Conservation (phyloP, 2,888 invertebrate species). For the Pharmacophagus antenor region DNA sequence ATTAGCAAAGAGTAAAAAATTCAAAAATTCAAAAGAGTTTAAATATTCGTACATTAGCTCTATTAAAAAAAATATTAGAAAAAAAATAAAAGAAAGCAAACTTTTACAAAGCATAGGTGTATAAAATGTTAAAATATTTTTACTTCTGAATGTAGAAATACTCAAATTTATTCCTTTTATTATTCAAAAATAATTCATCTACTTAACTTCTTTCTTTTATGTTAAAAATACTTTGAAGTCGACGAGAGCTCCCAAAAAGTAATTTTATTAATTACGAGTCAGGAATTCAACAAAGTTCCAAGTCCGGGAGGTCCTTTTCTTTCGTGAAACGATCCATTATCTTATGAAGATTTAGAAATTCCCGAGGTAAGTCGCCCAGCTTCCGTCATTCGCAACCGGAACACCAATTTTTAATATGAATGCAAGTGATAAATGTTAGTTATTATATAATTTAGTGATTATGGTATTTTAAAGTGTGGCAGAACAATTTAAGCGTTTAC, state of each 20-base stretch:
- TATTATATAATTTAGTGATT: neutral
- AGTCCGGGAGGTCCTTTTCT: slow-evolving; percentile 75
- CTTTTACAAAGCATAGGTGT: slow-evolving; percentile 23
- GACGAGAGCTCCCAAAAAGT: slow-evolving; percentile 80
- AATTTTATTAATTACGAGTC: slow-evolving; percentile 82
- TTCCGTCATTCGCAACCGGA: slow-evolving; percentile 10
- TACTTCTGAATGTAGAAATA: slow-evolving; percentile 66
- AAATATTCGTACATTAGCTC: neutral
- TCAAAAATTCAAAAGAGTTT: no score
- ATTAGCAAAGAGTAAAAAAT: no score
- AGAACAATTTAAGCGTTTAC: no score
- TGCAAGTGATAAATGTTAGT: slow-evolving; percentile 3
- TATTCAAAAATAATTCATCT: slow-evolving; percentile 79
- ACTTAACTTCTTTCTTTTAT: slow-evolving; percentile 80
- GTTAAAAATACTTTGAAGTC: slow-evolving; percentile 79
- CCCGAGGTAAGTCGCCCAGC: slow-evolving; percentile 62
- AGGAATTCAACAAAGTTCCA: slow-evolving; percentile 79
- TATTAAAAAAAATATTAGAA: neutral
- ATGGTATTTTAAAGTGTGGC: neutral
- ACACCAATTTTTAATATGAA: slow-evolving; percentile 14
- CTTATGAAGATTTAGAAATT: slow-evolving; percentile 80
- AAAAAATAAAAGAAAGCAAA: neutral
- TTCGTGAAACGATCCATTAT: slow-evolving; percentile 77
- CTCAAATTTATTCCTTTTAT: slow-evolving; percentile 75
- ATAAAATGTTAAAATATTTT: slow-evolving; percentile 47